Evolutionary conservation across 2,113 vertebrate species (phyloP).

Genomic region (Cynocephalus volans): DNA sequence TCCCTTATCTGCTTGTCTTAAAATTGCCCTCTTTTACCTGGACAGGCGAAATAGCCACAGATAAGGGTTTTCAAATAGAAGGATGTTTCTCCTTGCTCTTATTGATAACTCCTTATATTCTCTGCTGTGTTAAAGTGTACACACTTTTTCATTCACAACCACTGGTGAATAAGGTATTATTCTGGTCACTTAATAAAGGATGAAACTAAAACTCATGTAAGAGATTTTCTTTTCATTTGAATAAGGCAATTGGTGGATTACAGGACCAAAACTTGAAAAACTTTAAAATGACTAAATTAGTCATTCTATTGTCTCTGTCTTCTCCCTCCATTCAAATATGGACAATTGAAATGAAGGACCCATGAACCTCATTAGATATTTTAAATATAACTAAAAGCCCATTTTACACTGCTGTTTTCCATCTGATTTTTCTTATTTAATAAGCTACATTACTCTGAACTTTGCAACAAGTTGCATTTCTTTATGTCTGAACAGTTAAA

Average conservation of each 20-base stretch:
- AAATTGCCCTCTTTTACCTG: not conserved
- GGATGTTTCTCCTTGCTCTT: not conserved
- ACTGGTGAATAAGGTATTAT: fast-evolving
- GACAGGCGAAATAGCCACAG: not conserved
- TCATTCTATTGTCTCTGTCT: fast-evolving
- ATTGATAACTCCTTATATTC: not conserved
- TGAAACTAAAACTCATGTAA: not conserved
- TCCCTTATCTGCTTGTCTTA: not conserved
- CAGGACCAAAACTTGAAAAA: not conserved
- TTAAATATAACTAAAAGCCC: not conserved
- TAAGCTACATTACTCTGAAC: not conserved
- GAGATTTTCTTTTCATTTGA: not conserved
- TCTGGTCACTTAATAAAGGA: not conserved
- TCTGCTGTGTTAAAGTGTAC: not conserved
- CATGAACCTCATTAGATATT: not conserved
- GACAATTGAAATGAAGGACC: not conserved
- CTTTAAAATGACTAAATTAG: not conserved
- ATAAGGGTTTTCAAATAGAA: not conserved
- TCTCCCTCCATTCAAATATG: not conserved
- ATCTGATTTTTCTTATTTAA: not conserved
- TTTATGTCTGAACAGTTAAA: fast-evolving
- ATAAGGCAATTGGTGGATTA: not conserved
- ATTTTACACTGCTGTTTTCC: not conserved
- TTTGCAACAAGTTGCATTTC: no score
- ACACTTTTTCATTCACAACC: not conserved